Conservation (phyloP, 2,888 invertebrate species). For the Amaurobius ferox region DNA sequence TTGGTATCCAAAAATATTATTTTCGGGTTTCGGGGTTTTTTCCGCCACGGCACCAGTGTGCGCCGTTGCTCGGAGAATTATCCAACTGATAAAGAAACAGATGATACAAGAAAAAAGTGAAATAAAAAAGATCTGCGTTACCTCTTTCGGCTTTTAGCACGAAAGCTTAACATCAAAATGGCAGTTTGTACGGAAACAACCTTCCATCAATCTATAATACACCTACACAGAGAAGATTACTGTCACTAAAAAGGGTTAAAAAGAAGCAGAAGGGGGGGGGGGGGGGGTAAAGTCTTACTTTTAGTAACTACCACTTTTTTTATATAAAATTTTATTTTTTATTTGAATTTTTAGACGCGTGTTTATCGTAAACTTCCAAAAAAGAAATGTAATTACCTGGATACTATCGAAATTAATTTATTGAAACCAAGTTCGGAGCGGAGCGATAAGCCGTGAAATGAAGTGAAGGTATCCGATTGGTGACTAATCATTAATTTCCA, state of each 20-base stretch:
- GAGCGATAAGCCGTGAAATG: neutral
- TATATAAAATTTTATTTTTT: neutral
- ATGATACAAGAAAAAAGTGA: neutral
- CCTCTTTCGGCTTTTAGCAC: neutral
- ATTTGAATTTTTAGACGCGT: neutral
- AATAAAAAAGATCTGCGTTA: neutral
- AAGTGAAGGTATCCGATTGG: too few species aligned
- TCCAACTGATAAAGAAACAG: neutral
- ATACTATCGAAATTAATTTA: neutral
- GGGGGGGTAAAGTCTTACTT: neutral
- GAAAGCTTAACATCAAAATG: neutral
- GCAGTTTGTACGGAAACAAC: neutral
- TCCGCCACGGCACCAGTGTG: too few species aligned
- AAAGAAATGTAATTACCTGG: neutral
- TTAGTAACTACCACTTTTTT: too few species aligned
- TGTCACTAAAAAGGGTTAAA: neutral
- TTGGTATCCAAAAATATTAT: too few species aligned
- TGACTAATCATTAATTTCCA: too few species aligned
- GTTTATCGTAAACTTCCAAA: neutral
- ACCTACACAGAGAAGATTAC: constrained; percentile 6
- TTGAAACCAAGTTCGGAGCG: neutral
- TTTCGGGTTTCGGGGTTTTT: too few species aligned
- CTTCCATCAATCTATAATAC: neutral
- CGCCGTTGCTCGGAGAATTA: neutral
- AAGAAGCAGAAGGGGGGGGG: neutral